Evolutionary conservation across 2,797 vertebrate genomes (phyloP), one percentile per base, ranked within the genome.

Genomic region (Neostethus bicornis): DNA sequence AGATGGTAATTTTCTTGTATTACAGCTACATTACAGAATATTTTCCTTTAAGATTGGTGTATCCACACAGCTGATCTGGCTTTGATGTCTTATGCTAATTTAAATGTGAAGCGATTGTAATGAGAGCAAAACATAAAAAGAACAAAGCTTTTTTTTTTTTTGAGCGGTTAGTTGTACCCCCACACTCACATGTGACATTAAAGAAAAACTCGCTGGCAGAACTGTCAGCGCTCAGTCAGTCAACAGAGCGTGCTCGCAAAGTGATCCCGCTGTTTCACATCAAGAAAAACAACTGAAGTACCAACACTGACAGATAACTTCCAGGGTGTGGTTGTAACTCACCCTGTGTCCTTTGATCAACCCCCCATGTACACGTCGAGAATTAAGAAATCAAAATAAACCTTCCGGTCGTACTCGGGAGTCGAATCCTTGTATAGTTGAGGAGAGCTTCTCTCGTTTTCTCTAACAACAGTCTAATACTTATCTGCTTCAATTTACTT

Each of bases 281-380:
- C 68, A 83, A 79, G 75, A 85, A 81, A 35, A 87, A 77, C 80
- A 80, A 80, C 63, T 70, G 14, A 61, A 80, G 71, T 88, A 85
- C 89, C 75, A 76, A 77, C 82, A 65, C 54, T 86, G 86, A 88
- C 80, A 75, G 79, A 89, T 85, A 78, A 80, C 81, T 77, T 89
- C 80, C 87, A 71, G 68, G 80, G 85, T 81, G 81, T 44, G 66
- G 84, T 65, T 69, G 61, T 51, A 82, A 65, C 76, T 88, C 56
- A 62, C 57, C 54, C 55, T 0, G 4, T 47, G 79, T 66, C 66
- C 71, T 76, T 41, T 55, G 34, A 73, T 60, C 67, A 49, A 67
- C 73, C 66, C 42, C 47, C 12, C 14, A 35, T 10, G 16, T 4
- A 42, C 34, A 57, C 26, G 58, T 51, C 19, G 54, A 47, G 47